Evolutionary conservation across 2,888 invertebrate species (phyloP).

Genomic region (Agrotis clavis): DNA sequence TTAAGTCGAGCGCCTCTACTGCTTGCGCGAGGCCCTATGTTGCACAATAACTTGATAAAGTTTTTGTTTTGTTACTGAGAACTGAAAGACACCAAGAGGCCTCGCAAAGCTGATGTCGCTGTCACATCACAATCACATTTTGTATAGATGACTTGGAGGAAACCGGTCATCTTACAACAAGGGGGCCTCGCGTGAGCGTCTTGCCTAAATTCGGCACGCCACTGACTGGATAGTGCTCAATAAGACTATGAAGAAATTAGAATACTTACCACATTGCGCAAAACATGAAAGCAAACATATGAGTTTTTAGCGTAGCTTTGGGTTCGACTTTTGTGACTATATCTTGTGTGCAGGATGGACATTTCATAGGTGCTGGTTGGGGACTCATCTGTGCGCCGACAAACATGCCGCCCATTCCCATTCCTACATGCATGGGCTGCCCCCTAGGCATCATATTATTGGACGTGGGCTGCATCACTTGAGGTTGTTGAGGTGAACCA

Average conservation of each 20-base stretch:
- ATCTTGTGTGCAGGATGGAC: constrained; percentile 8
- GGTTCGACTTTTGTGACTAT: constrained; percentile 26
- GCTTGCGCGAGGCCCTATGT: too few species aligned
- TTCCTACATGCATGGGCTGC: constrained; percentile 2
- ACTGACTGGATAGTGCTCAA: too few species aligned
- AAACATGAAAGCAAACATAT: constrained; percentile 19
- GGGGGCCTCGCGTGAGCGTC: too few species aligned
- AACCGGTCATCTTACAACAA: too few species aligned
- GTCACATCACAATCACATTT: too few species aligned
- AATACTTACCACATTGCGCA: constrained; percentile 20
- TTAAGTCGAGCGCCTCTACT: too few species aligned
- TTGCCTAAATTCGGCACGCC: too few species aligned
- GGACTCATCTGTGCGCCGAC: constrained; percentile 30
- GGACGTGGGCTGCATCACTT: not conserved
- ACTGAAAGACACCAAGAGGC: too few species aligned
- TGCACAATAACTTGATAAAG: too few species aligned
- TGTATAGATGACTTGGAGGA: too few species aligned
- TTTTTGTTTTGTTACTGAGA: too few species aligned
- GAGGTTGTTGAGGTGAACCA: not conserved
- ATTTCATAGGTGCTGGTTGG: constrained; percentile 4
- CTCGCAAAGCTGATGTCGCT: too few species aligned
- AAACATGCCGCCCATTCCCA: constrained; percentile 5
- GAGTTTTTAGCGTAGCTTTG: constrained; percentile 17
- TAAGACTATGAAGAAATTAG: not conserved
- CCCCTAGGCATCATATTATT: constrained; percentile 21